Evolutionary conservation across 2,888 invertebrate genomes (phyloP).

Genomic region (Epinotia bilunana): DNA sequence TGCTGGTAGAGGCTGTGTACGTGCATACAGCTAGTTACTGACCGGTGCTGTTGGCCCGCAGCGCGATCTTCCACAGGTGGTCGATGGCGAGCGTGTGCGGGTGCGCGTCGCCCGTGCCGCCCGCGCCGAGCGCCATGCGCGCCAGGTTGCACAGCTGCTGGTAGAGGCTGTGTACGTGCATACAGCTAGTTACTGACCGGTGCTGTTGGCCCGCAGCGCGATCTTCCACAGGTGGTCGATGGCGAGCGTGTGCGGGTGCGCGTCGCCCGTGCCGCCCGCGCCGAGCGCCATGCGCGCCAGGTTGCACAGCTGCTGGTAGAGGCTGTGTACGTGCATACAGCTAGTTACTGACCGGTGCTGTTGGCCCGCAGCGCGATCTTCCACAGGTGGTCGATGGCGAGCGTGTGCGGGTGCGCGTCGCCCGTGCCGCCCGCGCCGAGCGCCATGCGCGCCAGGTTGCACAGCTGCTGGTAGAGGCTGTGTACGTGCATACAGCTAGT

Average conservation of each 20-base stretch:
- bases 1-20: too few relatives aligned
- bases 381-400: slow-evolving; percentile 98
- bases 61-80: slow-evolving; percentile 86
- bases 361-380: slow-evolving; percentile 88
- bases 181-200: too few relatives aligned
- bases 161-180: too few relatives aligned
- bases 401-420: slow-evolving; percentile 83
- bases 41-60: slow-evolving; percentile 84
- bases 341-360: too few relatives aligned
- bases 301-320: too few relatives aligned
- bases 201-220: not conserved
- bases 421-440: slow-evolving; percentile 78
- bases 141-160: slow-evolving; percentile 83
- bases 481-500: too few relatives aligned
- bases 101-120: slow-evolving; percentile 81
- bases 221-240: slow-evolving; percentile 98
- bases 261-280: slow-evolving; percentile 84
- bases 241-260: slow-evolving; percentile 87
- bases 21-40: too few relatives aligned
- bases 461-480: too few relatives aligned
- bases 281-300: slow-evolving; percentile 60
- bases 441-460: too few relatives aligned
- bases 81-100: slow-evolving; percentile 65
- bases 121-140: slow-evolving; percentile 67
- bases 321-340: too few relatives aligned